Conservation (phyloP, 1,140 invertebrate genomes). For the Sesamia nonagrioides region DNA sequence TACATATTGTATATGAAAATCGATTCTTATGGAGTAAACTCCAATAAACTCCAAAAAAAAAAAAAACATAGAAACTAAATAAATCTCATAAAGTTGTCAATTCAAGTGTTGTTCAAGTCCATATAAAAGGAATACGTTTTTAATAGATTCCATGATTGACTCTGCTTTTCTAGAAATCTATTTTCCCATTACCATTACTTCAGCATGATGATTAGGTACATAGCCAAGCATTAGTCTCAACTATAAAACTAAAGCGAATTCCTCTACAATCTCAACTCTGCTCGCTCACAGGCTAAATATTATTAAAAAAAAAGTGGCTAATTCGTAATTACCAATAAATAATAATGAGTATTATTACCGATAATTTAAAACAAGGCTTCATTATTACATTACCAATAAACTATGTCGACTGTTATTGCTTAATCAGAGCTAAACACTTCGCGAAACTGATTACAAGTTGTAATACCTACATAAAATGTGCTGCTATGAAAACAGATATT, state of each 20-base stretch:
- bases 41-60: too few relatives aligned
- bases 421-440: not conserved
- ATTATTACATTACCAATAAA: not conserved
- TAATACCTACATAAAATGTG: not conserved
- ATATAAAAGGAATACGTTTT: too few relatives aligned
- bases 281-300: not conserved
- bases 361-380: constrained; percentile 3
- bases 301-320: not conserved
- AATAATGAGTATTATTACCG: not conserved
- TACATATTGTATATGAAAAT: too few relatives aligned
- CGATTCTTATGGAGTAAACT: too few relatives aligned
- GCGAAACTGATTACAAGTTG: not conserved
- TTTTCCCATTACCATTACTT: not conserved
- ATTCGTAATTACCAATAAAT: not conserved
- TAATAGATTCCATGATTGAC: too few relatives aligned
- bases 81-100: too few relatives aligned
- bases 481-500: not conserved
- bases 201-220: not conserved
- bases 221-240: not conserved
- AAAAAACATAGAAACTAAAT: too few relatives aligned
- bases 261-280: not conserved
- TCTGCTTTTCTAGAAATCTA: not conserved
- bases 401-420: not conserved
- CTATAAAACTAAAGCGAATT: not conserved
- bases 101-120: too few relatives aligned